Conservation (phyloP, 2,888 invertebrate species). For the Biston betularia region DNA sequence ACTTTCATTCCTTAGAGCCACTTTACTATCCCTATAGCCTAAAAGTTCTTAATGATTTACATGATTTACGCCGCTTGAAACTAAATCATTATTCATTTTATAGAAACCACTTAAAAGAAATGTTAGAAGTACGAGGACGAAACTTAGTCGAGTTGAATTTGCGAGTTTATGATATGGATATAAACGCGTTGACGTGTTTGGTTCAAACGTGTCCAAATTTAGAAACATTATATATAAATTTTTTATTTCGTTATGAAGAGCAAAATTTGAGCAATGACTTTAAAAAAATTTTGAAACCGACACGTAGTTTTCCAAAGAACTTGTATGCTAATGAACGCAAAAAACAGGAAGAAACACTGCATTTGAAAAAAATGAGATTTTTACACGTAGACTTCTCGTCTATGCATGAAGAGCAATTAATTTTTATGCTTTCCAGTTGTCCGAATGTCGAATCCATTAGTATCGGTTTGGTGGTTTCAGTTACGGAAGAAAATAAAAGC, state of each 20-base stretch:
- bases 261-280: not conserved
- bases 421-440: slow-evolving; percentile 1
- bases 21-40: slow-evolving; percentile 1
- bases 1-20: not conserved
- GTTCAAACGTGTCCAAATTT: slow-evolving; percentile 5
- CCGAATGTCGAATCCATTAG: slow-evolving; percentile 1
- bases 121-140: not conserved
- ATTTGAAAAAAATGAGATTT: not conserved
- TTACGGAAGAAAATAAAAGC: not conserved
- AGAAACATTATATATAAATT: not conserved
- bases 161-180: not conserved
- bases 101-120: not conserved
- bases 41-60: not conserved
- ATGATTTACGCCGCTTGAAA: not conserved
- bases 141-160: not conserved
- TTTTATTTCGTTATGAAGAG: not conserved
- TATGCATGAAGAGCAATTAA: not conserved
- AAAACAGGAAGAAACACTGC: not conserved
- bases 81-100: not conserved
- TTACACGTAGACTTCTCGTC: not conserved
- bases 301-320: not conserved
- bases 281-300: not conserved
- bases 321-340: not conserved
- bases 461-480: not conserved
- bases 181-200: not conserved